phyloP scores from a whole-genome alignment of 2,797 vertebrate genomes.

The Notoglanidium macrostoma region DNA sequence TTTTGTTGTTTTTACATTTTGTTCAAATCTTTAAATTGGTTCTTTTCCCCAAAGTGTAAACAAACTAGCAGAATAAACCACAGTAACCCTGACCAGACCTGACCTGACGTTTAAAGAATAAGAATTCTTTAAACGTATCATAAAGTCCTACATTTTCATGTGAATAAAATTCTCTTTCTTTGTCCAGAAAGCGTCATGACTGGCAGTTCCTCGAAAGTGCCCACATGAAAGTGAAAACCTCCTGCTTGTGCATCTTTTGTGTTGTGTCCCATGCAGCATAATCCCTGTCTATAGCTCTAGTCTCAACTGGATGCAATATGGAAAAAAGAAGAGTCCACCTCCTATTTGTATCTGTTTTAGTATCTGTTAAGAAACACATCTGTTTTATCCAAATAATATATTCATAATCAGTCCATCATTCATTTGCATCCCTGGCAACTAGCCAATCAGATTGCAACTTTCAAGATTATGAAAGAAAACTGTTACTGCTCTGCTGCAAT shows the following conservation, averaged over 20 bases:
- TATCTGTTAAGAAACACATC: neutral
- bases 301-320: too few relatives aligned
- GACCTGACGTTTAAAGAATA: too few relatives aligned
- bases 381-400: neutral
- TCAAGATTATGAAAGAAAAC: neutral
- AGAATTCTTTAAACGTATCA: neutral
- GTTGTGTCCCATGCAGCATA: neutral
- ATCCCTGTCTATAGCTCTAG: neutral
- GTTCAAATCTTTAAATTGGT: neutral
- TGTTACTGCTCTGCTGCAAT: constrained; percentile 6
- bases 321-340: neutral
- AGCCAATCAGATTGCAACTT: neutral
- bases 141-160: neutral
- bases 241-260: neutral
- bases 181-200: neutral
- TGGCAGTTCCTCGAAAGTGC: neutral
- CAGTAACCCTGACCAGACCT: neutral
- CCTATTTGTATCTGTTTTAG: neutral
- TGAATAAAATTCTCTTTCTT: neutral
- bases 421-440: neutral
- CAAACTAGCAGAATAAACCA: neutral
- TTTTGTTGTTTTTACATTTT: neutral
- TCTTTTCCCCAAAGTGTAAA: neutral
- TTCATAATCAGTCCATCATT: neutral
- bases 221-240: neutral